A percentile compares a stretch with the other conserved stretches of the same genome.
Evolutionary conservation across 2,113 vertebrate species (phyloP).

Genomic region (Pelecanus crispus): DNA sequence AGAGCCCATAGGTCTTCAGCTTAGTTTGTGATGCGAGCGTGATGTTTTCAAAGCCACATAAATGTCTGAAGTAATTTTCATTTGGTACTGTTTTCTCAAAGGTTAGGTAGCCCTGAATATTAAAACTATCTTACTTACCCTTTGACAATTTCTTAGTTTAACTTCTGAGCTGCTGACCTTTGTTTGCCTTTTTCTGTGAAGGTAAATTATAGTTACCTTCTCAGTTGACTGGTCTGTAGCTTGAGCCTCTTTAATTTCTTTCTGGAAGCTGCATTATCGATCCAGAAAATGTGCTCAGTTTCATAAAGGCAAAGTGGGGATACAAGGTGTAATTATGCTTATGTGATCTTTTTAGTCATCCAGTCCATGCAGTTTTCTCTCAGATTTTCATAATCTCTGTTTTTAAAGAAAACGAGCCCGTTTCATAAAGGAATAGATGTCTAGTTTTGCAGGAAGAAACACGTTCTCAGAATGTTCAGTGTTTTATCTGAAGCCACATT

Average conservation of each 20-base stretch:
- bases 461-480: neutral
- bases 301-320: neutral
- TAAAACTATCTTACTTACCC: neutral
- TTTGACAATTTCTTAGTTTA: neutral
- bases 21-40: neutral
- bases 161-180: neutral
- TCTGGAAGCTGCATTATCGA: neutral
- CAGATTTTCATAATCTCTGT: neutral
- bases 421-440: neutral
- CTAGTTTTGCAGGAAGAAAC: neutral
- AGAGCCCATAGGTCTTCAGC: neutral
- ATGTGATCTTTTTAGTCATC: neutral
- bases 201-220: neutral
- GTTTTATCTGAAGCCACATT: neutral
- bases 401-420: neutral
- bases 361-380: neutral
- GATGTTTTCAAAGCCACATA: neutral
- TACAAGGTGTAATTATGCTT: neutral
- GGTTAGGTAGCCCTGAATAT: neutral
- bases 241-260: neutral
- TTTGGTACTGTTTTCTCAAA: neutral
- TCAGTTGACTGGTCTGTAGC: neutral
- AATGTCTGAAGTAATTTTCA: neutral
- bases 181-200: neutral
- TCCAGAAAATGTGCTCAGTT: neutral